Evolutionary conservation across 2,797 vertebrate genomes (phyloP), one percentile per base, ranked within the genome.

Genomic region (Aulostomus chinensis): DNA sequence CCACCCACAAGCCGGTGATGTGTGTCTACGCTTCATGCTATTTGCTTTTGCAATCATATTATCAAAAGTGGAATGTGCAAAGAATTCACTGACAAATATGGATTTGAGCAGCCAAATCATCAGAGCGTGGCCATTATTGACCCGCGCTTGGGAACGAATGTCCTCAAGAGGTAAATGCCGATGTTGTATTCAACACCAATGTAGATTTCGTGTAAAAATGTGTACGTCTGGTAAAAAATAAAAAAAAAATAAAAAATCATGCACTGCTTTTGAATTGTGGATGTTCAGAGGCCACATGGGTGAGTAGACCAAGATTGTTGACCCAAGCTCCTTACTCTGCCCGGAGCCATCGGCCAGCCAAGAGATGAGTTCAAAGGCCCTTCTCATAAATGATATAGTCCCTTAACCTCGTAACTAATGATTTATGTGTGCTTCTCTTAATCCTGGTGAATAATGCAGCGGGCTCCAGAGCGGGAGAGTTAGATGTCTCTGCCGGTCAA

Each of bases 381-480:
- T 3, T 34, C 5, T 31, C 12, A 45, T 30, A 41, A 32, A 41
- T 26, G 17, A 16, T 12, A 16, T 7, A 14, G 31, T 45, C 15
- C 25, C 5, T 26, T 53, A 29, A 49, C 20, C 30, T 34, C 56
- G 26, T 35, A 21, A 18, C 43, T 36, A 43, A 54, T 58, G 15
- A 31, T 28, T 31, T 13, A 13, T 28, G 4, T 37, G 5, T 35
- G 4, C 33, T 29, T 49, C 22, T 28, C 35, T 26, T 24, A 48
- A 22, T 21, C 18, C 29, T 12, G 37, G 10, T 41, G 13, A 64
- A 52, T 48, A 47, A 64, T 52, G 31, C 22, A 42, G 35, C 20
- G 34, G 3, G 14, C 20, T 14, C 9, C 7, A 7, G 36, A 32
- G 20, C 7, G 2, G 36, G 54, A 52, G 35, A 22, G 26, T 38